phyloP scores from a whole-genome alignment of 2,113 vertebrate genomes.

The Thamnophis sirtalis region DNA sequence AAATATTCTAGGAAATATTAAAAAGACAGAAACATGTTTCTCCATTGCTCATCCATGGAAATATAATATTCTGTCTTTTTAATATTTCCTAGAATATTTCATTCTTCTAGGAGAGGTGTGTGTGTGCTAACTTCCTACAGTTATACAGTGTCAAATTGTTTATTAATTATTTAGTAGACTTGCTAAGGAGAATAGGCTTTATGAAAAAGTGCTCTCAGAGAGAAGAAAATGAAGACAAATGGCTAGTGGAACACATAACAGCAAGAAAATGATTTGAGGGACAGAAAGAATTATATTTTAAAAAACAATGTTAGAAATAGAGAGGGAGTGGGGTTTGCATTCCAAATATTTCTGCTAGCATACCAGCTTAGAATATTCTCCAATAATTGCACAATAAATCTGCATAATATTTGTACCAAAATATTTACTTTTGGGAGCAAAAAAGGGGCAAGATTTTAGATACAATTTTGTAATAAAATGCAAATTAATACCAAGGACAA shows the following conservation, averaged over 20 bases:
- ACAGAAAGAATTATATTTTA: background rate
- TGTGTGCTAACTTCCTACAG: no score
- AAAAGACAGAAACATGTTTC: no score
- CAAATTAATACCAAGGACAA: background rate
- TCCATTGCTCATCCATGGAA: no score
- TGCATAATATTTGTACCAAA: background rate
- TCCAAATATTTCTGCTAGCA: background rate
- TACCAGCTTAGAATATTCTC: background rate
- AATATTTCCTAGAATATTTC: no score
- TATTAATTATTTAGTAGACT: background rate
- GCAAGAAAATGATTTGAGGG: slow-evolving; percentile 54
- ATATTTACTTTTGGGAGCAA: background rate
- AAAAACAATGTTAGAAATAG: background rate
- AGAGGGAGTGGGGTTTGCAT: background rate
- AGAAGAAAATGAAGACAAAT: background rate
- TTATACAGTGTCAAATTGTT: background rate
- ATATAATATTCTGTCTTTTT: no score
- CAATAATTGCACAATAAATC: background rate
- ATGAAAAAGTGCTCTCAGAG: accelerated
- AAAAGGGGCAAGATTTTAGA: background rate
- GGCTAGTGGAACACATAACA: slow-evolving; percentile 23
- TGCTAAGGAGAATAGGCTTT: background rate
- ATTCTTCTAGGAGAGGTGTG: no score
- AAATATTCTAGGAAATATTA: no score
- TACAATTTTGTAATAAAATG: background rate